phyloP scores from a whole-genome alignment of 1,140 invertebrate species.

The Sarcophaga peregrina region DNA sequence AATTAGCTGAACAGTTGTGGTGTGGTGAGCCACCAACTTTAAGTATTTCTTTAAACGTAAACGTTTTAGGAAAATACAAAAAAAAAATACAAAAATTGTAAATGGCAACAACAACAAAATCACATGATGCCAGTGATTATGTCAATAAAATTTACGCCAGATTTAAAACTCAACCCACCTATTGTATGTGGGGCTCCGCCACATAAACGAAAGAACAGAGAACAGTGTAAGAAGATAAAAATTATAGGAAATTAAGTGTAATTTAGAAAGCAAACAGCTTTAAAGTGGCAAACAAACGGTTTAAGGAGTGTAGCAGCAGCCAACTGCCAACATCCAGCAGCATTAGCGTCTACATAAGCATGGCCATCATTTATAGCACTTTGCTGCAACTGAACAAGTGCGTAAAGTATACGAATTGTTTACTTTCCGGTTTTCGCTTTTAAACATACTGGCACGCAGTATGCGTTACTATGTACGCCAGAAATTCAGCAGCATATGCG shows the following conservation, averaged over 20 bases:
- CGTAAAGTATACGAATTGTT: background rate
- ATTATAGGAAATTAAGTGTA: conserved; percentile 23
- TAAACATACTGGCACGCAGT: conserved; percentile 9
- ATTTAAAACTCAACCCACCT: background rate
- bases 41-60: too few relatives aligned
- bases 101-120: too few relatives aligned
- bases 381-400: background rate
- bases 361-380: background rate
- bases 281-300: conserved; percentile 6
- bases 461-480: background rate
- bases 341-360: background rate
- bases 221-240: background rate
- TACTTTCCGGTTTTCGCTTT: background rate
- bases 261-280: conserved; percentile 27
- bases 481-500: background rate
- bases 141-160: conserved; percentile 22
- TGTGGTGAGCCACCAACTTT: too few relatives aligned
- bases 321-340: background rate
- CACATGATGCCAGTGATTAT: conserved; percentile 21
- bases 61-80: too few relatives aligned
- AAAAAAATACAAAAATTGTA: too few relatives aligned
- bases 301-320: background rate
- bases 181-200: too few relatives aligned
- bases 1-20: too few relatives aligned
- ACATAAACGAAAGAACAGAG: background rate